Base-by-base conservation (phyloP, 2,888 invertebrate genomes). In the Sminthurinus aureus region DNA sequence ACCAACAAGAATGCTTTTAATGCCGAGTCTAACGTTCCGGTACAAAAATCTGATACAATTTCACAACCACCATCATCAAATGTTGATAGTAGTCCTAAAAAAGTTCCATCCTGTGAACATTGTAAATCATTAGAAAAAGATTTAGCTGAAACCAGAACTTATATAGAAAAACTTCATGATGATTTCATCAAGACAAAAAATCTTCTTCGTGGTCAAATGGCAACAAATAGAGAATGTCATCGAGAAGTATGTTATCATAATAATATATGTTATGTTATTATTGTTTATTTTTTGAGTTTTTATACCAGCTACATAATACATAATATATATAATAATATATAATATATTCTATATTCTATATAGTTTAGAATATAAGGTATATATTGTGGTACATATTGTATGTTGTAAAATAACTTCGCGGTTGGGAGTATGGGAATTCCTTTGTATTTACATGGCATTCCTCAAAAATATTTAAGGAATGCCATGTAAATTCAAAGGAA, bases 151-250 rank as follows among this genome's bases (percentile, higher is more conserved):
- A 79, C 84, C 3, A 77, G 84, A 74, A 76, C 75, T 22, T 83
- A 83, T 22, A 79, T 85, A 38, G 83, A 74, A 11, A 82, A 83
- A 66, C 38, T 85, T 9, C 51, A 79, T 22, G 84, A 84, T n/a
- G 88, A 88, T 76, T 58, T 86, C 11, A 66, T 64, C 6, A 85
- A 83, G 76, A 85, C 86, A 2, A 85, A 83, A 24, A 51, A 74
- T 3, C 83, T 87, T 12, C 81, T 88, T 0, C 82, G 81, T 38
- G 82, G 79, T 12, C 87, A 88, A 82, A 85, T 85, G 67, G n/a
- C 52, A 11, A 87, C 84, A 22, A 86, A 84, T 51, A 81, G 84
- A 66, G 87, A 87, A 58, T 85, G 83, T 73, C 83, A 86, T 66
- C 75, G 80, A 64, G 86, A 87, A 74, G 84, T 87, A 77, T 71